Evolutionary conservation across 2,113 vertebrate genomes (phyloP).

Genomic region (Tursiops truncatus): DNA sequence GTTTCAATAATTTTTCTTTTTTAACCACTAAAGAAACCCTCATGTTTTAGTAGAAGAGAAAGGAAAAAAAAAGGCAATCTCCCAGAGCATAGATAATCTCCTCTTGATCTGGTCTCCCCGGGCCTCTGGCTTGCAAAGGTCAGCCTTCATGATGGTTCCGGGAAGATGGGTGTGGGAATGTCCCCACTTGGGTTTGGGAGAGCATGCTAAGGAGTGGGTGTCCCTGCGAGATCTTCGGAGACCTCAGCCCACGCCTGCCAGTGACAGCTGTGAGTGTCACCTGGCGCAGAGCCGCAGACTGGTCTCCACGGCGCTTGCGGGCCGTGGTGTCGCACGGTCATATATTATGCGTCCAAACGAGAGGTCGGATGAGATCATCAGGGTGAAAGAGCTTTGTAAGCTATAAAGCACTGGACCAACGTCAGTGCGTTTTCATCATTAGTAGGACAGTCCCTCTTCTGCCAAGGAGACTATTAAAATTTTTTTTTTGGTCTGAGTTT

Average conservation of each 20-base stretch:
- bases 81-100: conserved; percentile 82
- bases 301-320: fast-evolving
- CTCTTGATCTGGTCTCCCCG: conserved; percentile 75
- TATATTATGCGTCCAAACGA: background rate
- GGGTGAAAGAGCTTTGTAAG: background rate
- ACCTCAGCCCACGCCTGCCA: fast-evolving
- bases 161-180: background rate
- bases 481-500: background rate
- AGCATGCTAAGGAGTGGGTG: fast-evolving
- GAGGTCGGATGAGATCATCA: background rate
- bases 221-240: background rate
- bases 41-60: conserved; percentile 64
- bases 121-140: conserved; percentile 29
- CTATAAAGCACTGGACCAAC: background rate
- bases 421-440: background rate
- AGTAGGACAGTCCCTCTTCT: background rate
- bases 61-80: conserved; percentile 81
- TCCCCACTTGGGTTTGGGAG: background rate
- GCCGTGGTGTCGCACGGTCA: fast-evolving
- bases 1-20: conserved; percentile 80
- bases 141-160: conserved; percentile 3
- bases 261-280: background rate
- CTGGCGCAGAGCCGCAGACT: fast-evolving
- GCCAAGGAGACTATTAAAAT: background rate
- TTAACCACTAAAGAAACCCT: conserved; percentile 81